These are phyloP conservation scores for Polypedilum pembai DNA, from an alignment of 1,140 invertebrate genomes.

Conservation along the genomic window DNA sequence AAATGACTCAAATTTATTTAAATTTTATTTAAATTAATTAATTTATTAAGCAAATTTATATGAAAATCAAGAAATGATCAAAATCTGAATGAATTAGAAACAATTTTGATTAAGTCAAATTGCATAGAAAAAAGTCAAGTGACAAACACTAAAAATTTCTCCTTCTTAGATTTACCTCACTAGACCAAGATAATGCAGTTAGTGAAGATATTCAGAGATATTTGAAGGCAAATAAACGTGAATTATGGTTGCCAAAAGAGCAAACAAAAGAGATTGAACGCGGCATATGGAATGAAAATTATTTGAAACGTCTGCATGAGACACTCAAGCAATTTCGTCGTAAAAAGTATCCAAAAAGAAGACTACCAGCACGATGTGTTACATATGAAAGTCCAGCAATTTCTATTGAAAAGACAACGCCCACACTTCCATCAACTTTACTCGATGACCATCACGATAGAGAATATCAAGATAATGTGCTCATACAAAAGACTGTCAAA, in stretches of 20 bases:
- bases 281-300: slow-evolving; percentile 38
- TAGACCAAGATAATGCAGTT: background rate
- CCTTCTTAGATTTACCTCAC: background rate
- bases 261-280: slow-evolving; percentile 37
- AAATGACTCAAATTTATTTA: too few species aligned
- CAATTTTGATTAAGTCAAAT: too few species aligned
- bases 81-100: too few species aligned
- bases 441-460: slow-evolving; percentile 45
- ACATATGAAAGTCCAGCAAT: slow-evolving; percentile 36
- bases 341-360: background rate
- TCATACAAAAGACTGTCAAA: slow-evolving; percentile 53
- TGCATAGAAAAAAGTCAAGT: too few species aligned
- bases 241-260: slow-evolving; percentile 38
- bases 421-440: too few species aligned
- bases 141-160: too few species aligned
- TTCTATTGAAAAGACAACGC: slow-evolving; percentile 44
- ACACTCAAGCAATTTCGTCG: slow-evolving; percentile 30
- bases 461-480: slow-evolving; percentile 46
- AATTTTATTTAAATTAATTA: too few species aligned
- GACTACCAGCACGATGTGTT: slow-evolving; percentile 2
- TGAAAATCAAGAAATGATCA: too few species aligned
- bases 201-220: background rate
- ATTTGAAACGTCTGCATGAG: slow-evolving; percentile 39
- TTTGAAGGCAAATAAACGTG: background rate
- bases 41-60: too few species aligned